A percentile compares a stretch with the other conserved stretches of the same genome.
These are phyloP conservation scores for Diarsia dahlii DNA, from an alignment of 2,888 invertebrate genomes.

Conservation along the genomic window DNA sequence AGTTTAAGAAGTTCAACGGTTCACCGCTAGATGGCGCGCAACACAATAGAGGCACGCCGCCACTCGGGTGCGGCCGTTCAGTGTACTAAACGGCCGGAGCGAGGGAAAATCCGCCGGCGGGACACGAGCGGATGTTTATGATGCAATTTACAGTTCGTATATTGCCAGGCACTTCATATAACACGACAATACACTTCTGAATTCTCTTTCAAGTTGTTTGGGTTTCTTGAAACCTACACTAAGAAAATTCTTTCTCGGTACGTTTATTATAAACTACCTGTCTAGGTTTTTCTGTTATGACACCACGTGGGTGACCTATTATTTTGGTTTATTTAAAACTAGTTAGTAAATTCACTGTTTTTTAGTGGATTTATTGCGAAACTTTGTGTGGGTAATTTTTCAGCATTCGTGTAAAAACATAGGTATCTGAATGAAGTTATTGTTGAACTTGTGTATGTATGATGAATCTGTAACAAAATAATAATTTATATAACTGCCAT, in stretches of 20 bases:
- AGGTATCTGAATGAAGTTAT: background rate
- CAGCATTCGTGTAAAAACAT: background rate
- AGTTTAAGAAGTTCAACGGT: conserved; percentile 75
- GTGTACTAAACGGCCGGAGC: conserved; percentile 70
- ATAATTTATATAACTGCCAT: no score
- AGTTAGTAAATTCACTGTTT: no score
- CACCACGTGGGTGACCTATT: conserved; percentile 18
- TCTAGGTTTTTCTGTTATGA: conserved; percentile 13
- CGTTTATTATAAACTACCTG: conserved; percentile 41
- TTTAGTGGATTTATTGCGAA: background rate
- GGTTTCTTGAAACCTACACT: conserved; percentile 70
- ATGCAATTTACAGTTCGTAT: conserved; percentile 88
- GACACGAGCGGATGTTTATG: conserved; percentile 84
- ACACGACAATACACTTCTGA: conserved; percentile 83
- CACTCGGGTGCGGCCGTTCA: conserved; percentile 62
- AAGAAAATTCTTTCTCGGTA: conserved; percentile 49
- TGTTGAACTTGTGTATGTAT: background rate
- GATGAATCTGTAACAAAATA: background rate
- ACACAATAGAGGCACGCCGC: conserved; percentile 68
- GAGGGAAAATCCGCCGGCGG: conserved; percentile 72
- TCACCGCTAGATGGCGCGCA: conserved; percentile 80
- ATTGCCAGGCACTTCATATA: conserved; percentile 86
- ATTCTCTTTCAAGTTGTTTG: conserved; percentile 76
- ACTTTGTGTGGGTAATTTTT: background rate
- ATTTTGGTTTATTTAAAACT: conserved; percentile 3